Base-by-base conservation (phyloP, 2,113 vertebrate genomes). In the Phylloscopus whistleri region DNA sequence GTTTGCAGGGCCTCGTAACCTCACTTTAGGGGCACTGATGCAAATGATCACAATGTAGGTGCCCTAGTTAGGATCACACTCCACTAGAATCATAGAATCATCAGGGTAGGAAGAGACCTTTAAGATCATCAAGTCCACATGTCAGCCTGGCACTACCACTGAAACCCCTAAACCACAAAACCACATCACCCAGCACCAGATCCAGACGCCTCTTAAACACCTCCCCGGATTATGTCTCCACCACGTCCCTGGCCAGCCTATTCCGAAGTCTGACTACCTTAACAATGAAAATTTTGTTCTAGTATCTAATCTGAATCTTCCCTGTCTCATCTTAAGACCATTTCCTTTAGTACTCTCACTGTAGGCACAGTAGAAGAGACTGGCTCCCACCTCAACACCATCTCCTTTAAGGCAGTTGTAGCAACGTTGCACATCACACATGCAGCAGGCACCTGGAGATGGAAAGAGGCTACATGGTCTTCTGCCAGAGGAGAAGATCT, bases 391-490 rank as follows among this genome's bases (percentile, higher is more conserved):
- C n/a, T n/a, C n/a, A n/a, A n/a, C n/a, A n/a, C 24, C 3, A 4
- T 41, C 18, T 63, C 26, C 79, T 69, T 43, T 35, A 18, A 63
- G 37, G 16, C 17, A 59, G 19, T 11, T 33, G 33, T 19, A 59
- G 52, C 15, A 46, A 24, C 9, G 0, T 33, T 43, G 30, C 1
- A 0, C 31, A 27, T 60, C 24, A 21, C 58, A 30, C 1, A 0
- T 44, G 9, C 62, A 72, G 23, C 62, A 59, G 67, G 51, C 14
- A 18, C 10, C 2, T 12, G 10, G 66, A 67, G 53, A 67, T 44
- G 43, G 56, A 44, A 78, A 73, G 60, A 63, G 18, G 30, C 14
- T 87, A 3, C 16, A 1, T 37, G 63, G 27, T 77, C 74, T 84
- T 74, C 79, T 87, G 30, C 28, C 27, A 56, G 48, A 63, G 64